phyloP scores from a whole-genome alignment of 2,797 vertebrate species.

The Fratercula arctica region DNA sequence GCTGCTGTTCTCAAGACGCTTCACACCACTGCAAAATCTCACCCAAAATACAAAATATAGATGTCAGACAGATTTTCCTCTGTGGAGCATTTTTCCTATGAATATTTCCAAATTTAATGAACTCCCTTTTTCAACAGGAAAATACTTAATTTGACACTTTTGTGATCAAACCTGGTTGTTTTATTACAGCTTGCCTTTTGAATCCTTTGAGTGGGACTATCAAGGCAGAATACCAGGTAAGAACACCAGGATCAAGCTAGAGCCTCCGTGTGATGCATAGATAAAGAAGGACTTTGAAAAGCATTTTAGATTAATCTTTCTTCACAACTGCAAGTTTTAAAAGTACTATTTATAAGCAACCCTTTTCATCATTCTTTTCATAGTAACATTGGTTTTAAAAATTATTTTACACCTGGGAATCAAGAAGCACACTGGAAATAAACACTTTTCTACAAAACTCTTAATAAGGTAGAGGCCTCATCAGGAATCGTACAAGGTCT shows the following conservation, averaged over 20 bases:
- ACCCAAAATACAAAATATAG: not conserved
- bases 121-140: not conserved
- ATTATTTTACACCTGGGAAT: not conserved
- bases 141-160: not conserved
- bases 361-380: not conserved
- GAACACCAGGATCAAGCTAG: not conserved
- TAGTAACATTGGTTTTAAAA: not conserved
- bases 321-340: not conserved
- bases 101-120: not conserved
- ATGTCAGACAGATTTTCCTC: not conserved
- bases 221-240: not conserved
- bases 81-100: not conserved
- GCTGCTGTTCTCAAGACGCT: not conserved
- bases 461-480: not conserved
- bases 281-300: conserved; percentile 15
- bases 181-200: not conserved
- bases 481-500: not conserved
- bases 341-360: conserved; percentile 4
- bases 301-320: not conserved
- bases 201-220: conserved; percentile 8
- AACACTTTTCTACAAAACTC: not conserved
- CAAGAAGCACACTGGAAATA: not conserved
- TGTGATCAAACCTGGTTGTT: not conserved
- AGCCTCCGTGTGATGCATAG: not conserved
- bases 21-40: not conserved